phyloP scores from a whole-genome alignment of 2,888 invertebrate genomes.

The Harpalus rubripes region DNA sequence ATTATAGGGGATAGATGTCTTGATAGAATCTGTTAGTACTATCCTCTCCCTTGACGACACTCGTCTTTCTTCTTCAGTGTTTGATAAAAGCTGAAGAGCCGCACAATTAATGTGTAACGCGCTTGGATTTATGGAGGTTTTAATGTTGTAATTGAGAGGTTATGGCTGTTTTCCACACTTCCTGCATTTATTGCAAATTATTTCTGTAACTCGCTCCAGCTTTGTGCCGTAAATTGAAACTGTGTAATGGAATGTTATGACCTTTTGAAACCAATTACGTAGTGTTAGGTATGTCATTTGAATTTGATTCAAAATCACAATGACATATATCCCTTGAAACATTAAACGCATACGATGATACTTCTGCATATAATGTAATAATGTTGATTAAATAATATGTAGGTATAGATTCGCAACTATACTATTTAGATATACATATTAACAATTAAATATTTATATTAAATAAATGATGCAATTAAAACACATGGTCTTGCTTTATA shows the following conservation, averaged over 20 bases:
- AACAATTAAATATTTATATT: too few species aligned
- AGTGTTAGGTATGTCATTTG: background rate
- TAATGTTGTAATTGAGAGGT: constrained; percentile 28
- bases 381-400: too few species aligned
- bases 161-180: constrained; percentile 9
- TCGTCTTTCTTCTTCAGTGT: background rate
- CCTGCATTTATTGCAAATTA: constrained; percentile 21
- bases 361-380: too few species aligned
- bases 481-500: too few species aligned
- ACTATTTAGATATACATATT: too few species aligned
- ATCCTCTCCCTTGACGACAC: constrained; percentile 51
- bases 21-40: constrained; percentile 62
- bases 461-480: too few species aligned
- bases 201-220: background rate
- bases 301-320: background rate
- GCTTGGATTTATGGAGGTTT: background rate
- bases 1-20: constrained; percentile 60
- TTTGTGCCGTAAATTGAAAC: background rate
- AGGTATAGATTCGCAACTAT: too few species aligned
- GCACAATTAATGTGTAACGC: constrained; percentile 19
- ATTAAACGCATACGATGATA: too few species aligned
- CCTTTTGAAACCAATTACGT: background rate
- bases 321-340: too few species aligned
- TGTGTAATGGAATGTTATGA: constrained; percentile 6
- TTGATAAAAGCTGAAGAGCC: constrained; percentile 37